Percentiles rank a stretch among this genome's conserved stretches.
Evolutionary conservation across 2,888 invertebrate genomes (phyloP).

Genomic region (Lapara coniferarum): DNA sequence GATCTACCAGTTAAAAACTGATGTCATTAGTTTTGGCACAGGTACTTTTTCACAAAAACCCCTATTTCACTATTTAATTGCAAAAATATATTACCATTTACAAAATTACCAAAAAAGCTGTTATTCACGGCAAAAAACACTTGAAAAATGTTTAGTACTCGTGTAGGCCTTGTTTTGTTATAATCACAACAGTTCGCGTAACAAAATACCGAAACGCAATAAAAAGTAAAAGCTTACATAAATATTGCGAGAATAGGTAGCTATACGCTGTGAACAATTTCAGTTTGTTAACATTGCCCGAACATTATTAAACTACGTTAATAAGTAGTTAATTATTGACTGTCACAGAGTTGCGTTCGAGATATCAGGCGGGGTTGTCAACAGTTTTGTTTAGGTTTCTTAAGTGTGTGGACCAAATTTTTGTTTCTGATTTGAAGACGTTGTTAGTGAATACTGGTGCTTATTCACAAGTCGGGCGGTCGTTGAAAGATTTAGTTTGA

Average conservation of each 20-base stretch:
- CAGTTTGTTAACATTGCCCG: conserved; percentile 67
- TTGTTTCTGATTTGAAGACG: too few species aligned
- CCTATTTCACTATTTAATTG: not conserved
- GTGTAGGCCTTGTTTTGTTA: conserved; percentile 29
- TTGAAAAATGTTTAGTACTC: conserved; percentile 21
- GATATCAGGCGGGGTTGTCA: conserved; percentile 39
- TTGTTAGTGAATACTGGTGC: too few species aligned
- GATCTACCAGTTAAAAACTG: too few species aligned
- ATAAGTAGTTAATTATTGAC: conserved; percentile 73
- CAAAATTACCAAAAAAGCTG: conserved; percentile 11
- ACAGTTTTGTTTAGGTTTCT: conserved; percentile 42
- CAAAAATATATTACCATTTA: conserved; percentile 2
- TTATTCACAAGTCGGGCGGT: too few species aligned
- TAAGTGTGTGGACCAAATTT: not conserved
- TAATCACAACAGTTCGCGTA: conserved; percentile 56
- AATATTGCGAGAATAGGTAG: conserved; percentile 56
- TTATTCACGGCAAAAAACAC: conserved; percentile 19
- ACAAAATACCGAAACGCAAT: conserved; percentile 61
- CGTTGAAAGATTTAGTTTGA: too few species aligned
- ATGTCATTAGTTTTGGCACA: too few species aligned
- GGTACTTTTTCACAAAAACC: too few species aligned
- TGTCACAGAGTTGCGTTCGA: conserved; percentile 55
- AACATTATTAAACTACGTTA: conserved; percentile 67
- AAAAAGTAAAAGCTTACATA: conserved; percentile 67
- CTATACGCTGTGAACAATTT: conserved; percentile 57